phyloP scores from a whole-genome alignment of 2,888 invertebrate species.

The Ctena decussata region DNA sequence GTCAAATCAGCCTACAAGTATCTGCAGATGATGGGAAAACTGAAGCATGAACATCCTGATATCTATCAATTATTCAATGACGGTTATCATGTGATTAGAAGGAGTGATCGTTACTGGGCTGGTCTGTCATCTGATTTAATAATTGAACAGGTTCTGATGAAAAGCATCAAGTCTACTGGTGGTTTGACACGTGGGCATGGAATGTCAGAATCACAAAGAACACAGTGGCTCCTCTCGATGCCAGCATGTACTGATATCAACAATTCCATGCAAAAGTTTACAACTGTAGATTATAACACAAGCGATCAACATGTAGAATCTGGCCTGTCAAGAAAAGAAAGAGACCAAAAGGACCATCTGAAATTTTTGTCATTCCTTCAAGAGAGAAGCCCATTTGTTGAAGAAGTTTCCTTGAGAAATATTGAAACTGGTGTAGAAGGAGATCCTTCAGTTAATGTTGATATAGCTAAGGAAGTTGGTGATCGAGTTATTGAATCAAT shows the following conservation, averaged over 20 bases:
- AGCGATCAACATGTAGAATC: conserved; percentile 44
- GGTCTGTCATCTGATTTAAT: conserved; percentile 13
- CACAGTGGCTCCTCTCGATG: conserved; percentile 56
- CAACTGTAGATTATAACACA: conserved; percentile 8
- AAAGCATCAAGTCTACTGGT: conserved; percentile 8
- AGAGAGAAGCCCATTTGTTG: conserved; percentile 1
- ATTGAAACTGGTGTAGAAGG: conserved; percentile 24
- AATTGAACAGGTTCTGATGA: conserved; percentile 21
- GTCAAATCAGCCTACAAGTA: conserved; percentile 35
- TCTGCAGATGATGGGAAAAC: conserved; percentile 9
- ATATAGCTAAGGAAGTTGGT: neutral
- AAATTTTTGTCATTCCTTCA: neutral
- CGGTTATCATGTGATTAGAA: conserved; percentile 48
- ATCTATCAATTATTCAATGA: conserved; percentile 32
- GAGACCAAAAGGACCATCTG: conserved; percentile 3
- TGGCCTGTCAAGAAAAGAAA: conserved; percentile 5
- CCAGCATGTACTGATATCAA: conserved; percentile 55
- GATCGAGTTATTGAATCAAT: neutral
- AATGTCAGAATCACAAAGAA: conserved; percentile 41
- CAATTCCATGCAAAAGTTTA: conserved; percentile 55
- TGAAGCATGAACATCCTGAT: conserved; percentile 35
- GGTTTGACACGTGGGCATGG: conserved; percentile 14
- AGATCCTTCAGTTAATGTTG: conserved; percentile 14
- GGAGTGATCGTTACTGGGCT: conserved; percentile 34
- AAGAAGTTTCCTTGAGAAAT: neutral